These are phyloP conservation scores for Channa striata DNA, from an alignment of 2,797 vertebrate species.

Conservation along the genomic window DNA sequence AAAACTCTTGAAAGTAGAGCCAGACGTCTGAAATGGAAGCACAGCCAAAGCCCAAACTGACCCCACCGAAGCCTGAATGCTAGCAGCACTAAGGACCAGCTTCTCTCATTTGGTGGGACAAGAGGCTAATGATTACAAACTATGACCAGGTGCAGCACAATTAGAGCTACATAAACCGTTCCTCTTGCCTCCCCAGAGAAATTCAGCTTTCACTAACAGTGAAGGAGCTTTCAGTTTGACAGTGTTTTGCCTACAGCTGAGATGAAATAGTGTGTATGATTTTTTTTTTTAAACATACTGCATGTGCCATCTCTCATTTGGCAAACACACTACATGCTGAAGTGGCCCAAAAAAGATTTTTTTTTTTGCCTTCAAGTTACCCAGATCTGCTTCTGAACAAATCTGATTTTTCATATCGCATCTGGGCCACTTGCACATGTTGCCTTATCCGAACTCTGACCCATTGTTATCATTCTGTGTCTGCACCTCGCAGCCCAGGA, in stretches of 20 bases:
- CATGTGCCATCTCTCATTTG: neutral
- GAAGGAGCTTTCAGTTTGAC: slow-evolving; percentile 7
- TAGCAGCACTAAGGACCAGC: slow-evolving; percentile 14
- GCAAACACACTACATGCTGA: slow-evolving; percentile 6
- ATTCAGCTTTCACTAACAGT: neutral
- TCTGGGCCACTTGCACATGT: neutral
- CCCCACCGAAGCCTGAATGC: neutral
- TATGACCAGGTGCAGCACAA: slow-evolving; percentile 52
- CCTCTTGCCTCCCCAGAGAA: slow-evolving; percentile 18
- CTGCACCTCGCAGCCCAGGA: no score
- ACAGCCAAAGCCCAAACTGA: slow-evolving; percentile 9
- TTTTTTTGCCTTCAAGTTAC: no score
- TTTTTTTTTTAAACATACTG: neutral
- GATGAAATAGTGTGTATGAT: neutral
- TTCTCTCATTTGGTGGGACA: slow-evolving; percentile 21
- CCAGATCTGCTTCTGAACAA: no score
- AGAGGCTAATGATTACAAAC: slow-evolving; percentile 56
- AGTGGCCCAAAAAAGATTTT: no score
- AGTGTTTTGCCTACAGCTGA: neutral
- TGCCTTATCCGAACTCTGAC: neutral
- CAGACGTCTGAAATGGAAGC: slow-evolving; percentile 15
- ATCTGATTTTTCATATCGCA: no score
- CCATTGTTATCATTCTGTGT: neutral
- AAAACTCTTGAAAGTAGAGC: slow-evolving; percentile 14
- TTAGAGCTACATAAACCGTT: slow-evolving; percentile 20